Base-by-base conservation (phyloP, 2,888 invertebrate species). In the Fissipunctia ypsillon region DNA sequence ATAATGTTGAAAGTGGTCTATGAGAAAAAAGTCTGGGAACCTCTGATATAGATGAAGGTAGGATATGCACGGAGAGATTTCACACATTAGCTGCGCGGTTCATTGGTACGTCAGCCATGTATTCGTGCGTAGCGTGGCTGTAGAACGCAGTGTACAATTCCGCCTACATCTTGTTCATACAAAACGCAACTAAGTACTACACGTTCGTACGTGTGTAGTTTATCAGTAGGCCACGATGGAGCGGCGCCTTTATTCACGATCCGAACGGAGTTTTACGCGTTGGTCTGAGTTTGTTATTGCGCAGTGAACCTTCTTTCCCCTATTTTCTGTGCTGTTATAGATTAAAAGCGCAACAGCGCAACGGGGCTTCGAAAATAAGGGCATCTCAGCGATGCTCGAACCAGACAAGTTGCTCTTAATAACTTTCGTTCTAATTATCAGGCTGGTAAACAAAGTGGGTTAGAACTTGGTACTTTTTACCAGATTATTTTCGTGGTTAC, bases 271-370 rank as follows among this genome's bases (percentile, higher is more conserved):
- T 35, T 25, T n/a, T 16, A 45, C 22, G 22, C 19, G 43, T 41
- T 19, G 28, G 14, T 25, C 16, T 64, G 10, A 10, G 28, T 48
- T 72, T 57, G 38, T 67, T 57, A 41, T 35, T 57, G 31, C 56
- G 28, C 52, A 64, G 31, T 65, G 19, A 54, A 25, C 57, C 75
- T 66, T 66, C 60, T 56, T 19, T 14, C 10, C 25, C 43, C 12
- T 57, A n/a, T 12, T 56, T 71, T 66, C 56, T 48, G 45, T 70
- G 14, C 9, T n/a, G 16, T 19, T 66, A n/a, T 41, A 61, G 65
- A 79, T 64, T 80, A 61, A 48, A 31, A 69, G 28, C 31, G 28
- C 31, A 73, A 60, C 71, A 35, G 65, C 60, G 54, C 69, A 43
- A 69, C 43, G 54, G 38, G 31, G 59, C 56, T 76, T 48, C 54